A percentile compares a stretch with the other conserved stretches of the same genome.
phyloP scores from a whole-genome alignment of 2,797 vertebrate species.

The Acanthis flammea region DNA sequence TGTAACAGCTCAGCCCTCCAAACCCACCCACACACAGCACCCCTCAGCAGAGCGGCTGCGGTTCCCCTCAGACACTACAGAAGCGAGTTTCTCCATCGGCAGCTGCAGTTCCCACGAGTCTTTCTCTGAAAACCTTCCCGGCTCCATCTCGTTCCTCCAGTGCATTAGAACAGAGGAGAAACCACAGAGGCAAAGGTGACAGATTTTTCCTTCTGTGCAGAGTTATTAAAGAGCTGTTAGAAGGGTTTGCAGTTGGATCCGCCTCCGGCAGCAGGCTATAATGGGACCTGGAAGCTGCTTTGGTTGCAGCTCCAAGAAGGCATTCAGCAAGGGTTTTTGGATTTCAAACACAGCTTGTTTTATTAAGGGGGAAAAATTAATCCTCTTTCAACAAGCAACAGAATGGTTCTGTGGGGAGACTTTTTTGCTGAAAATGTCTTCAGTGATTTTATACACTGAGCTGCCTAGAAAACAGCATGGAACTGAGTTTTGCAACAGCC shows the following conservation, averaged over 20 bases:
- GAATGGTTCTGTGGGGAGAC: background rate
- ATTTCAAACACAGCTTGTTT: constrained; percentile 37
- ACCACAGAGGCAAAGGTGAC: constrained; percentile 69
- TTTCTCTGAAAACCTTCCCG: constrained; percentile 64
- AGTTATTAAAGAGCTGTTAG: constrained; percentile 61
- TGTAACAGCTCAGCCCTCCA: constrained; percentile 45
- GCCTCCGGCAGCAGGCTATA: constrained; percentile 50
- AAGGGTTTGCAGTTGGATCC: constrained; percentile 56
- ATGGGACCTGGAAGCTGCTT: constrained; percentile 55
- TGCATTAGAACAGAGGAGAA: constrained; percentile 48
- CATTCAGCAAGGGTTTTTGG: constrained; percentile 17
- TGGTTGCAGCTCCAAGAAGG: constrained; percentile 50
- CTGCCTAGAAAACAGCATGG: background rate
- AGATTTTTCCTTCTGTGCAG: constrained; percentile 62
- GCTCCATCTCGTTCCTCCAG: constrained; percentile 38
- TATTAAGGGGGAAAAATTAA: constrained; percentile 56
- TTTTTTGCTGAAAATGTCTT: background rate
- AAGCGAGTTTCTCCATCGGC: constrained; percentile 19
- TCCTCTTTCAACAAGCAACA: constrained; percentile 18
- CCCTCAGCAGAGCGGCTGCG: constrained; percentile 28
- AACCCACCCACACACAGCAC: constrained; percentile 61
- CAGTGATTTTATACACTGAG: background rate
- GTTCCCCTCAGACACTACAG: constrained; percentile 34
- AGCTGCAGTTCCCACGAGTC: constrained; percentile 67
- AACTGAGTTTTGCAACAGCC: background rate